Conservation (phyloP, 2,888 invertebrate genomes). For the Celastrina argiolus region DNA sequence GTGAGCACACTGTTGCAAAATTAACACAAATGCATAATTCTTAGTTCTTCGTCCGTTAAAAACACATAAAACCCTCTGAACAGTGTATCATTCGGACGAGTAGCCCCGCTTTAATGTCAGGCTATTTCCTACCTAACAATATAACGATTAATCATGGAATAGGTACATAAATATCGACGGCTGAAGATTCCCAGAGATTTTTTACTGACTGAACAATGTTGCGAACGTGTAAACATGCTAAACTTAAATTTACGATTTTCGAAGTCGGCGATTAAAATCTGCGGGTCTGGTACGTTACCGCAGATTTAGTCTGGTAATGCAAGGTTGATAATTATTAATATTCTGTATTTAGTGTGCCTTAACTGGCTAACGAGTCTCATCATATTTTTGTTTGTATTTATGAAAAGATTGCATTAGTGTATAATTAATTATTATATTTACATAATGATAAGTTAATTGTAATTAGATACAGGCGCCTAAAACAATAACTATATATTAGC, state of each 20-base stretch:
- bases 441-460: too few relatives aligned
- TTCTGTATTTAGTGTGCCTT: too few relatives aligned
- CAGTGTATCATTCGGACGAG: constrained; percentile 42
- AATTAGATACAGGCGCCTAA: too few relatives aligned
- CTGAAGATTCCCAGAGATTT: constrained; percentile 60
- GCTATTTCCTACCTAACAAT: constrained; percentile 50
- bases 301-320: constrained; percentile 22
- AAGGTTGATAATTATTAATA: not conserved
- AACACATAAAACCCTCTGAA: constrained; percentile 48
- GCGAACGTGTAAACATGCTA: constrained; percentile 51
- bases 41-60: constrained; percentile 58
- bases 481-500: too few relatives aligned
- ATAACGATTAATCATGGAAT: constrained; percentile 60
- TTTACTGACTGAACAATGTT: constrained; percentile 52
- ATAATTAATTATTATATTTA: too few relatives aligned
- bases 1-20: constrained; percentile 52
- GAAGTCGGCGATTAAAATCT: constrained; percentile 37
- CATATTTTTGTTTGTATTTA: too few relatives aligned
- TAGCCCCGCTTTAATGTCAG: constrained; percentile 24
- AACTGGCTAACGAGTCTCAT: too few relatives aligned
- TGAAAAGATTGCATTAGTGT: too few relatives aligned
- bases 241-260: constrained; percentile 46
- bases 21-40: constrained; percentile 58
- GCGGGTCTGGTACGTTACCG: constrained; percentile 34
- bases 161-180: constrained; percentile 61